Evolutionary conservation across 2,888 invertebrate species (phyloP).

Genomic region (Andrena marginata): DNA sequence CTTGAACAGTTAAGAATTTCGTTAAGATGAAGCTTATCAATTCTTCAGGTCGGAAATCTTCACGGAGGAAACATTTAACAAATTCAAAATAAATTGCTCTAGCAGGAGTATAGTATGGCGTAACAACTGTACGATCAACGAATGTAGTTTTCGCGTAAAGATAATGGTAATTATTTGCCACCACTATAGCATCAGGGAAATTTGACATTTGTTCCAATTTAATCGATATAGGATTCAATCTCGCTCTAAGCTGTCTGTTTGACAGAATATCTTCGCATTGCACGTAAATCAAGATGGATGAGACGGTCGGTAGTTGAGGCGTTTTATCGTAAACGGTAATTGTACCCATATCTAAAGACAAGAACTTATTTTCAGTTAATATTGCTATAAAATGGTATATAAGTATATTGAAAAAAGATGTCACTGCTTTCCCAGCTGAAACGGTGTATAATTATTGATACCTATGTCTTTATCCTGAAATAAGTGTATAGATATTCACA

Average conservation of each 20-base stretch:
- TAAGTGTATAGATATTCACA: too few relatives aligned
- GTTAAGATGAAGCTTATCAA: slow-evolving; percentile 45
- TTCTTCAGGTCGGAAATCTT: slow-evolving; percentile 39
- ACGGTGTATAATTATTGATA: too few relatives aligned
- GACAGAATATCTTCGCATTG: slow-evolving; percentile 43
- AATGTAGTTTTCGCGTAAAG: slow-evolving; percentile 44
- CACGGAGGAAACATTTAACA: slow-evolving; percentile 37
- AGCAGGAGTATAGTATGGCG: slow-evolving; percentile 31
- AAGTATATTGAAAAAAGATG: neutral
- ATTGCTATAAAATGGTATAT: neutral
- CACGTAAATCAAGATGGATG: slow-evolving; percentile 30
- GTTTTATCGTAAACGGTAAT: slow-evolving; percentile 19
- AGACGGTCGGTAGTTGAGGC: slow-evolving; percentile 1
- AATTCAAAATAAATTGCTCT: slow-evolving; percentile 44
- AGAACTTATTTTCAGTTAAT: neutral
- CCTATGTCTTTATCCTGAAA: too few relatives aligned
- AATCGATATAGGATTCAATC: slow-evolving; percentile 50
- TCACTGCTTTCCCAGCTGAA: too few relatives aligned
- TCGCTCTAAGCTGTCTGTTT: slow-evolving; percentile 20
- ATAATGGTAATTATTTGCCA: slow-evolving; percentile 19
- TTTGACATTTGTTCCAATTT: slow-evolving; percentile 50
- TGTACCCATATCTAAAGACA: slow-evolving; percentile 45
- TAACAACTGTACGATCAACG: slow-evolving; percentile 27
- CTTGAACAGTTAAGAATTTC: slow-evolving; percentile 37
- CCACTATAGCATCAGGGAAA: slow-evolving; percentile 36